Conservation (phyloP, 2,797 vertebrate genomes). For the Gouania willdenowi region DNA sequence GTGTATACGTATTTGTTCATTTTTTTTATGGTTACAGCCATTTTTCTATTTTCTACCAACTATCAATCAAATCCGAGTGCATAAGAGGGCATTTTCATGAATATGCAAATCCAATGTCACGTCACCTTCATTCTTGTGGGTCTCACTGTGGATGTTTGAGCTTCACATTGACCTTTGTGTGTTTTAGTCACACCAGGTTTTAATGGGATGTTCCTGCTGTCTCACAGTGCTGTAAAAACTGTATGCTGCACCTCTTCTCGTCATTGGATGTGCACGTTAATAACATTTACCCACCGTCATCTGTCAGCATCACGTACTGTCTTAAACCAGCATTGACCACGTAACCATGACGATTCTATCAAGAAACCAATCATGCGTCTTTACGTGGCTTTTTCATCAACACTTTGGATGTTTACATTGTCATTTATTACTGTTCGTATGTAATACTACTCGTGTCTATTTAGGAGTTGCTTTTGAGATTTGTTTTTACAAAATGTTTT, state of each 20-base stretch:
- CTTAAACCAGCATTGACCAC: constrained; percentile 67
- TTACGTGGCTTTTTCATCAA: constrained; percentile 47
- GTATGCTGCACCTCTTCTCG: constrained; percentile 44
- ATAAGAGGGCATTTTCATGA: constrained; percentile 71
- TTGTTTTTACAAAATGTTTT: constrained; percentile 68
- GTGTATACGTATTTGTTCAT: constrained; percentile 52
- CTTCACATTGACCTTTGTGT: constrained; percentile 30
- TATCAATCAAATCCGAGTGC: constrained; percentile 68
- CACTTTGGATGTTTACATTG: constrained; percentile 59
- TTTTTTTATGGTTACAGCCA: constrained; percentile 63
- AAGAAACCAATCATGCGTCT: constrained; percentile 42
- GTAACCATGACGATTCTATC: constrained; percentile 39
- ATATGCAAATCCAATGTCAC: constrained; percentile 75
- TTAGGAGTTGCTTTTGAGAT: constrained; percentile 49
- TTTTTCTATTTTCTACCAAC: constrained; percentile 71
- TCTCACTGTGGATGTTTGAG: constrained; percentile 33
- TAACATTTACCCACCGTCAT: constrained; percentile 37
- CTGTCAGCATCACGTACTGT: constrained; percentile 32
- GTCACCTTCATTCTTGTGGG: constrained; percentile 24
- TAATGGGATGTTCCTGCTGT: constrained; percentile 40
- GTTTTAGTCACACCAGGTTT: constrained; percentile 42
- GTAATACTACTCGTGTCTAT: constrained; percentile 48
- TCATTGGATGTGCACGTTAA: constrained; percentile 49
- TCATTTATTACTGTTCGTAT: constrained; percentile 46
- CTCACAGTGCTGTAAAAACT: constrained; percentile 47